Evolutionary conservation across 2,888 invertebrate species (phyloP), one percentile per base, ranked within the genome.

Genomic region (Steromphala cineraria): DNA sequence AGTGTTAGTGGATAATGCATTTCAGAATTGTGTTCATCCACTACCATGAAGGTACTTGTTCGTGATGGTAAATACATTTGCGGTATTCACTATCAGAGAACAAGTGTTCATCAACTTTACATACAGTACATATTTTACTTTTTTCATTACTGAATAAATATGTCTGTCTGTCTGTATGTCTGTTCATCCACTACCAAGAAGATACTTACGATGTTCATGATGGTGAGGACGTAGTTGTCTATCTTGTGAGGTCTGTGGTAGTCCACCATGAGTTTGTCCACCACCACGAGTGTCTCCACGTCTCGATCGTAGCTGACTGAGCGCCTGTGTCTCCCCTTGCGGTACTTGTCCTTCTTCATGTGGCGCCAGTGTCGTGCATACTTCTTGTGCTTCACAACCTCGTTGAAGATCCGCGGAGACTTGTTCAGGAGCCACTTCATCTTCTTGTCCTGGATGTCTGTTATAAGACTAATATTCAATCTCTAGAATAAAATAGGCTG

Each of bases 191-290:
- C 28, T 52, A 55, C 10, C 40, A n/a, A 36, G 40, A 74, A 75
- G 53, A 79, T 76, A 91, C 94, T 95, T 90, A 95, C 98, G 96
- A 97, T 97, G 93, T 98, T 98, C 97, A 98, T 97, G 86, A 98
- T 96, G 79, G 97, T 97, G 76, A 98, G 95, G 46, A 98, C 95
- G 93, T 98, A 98, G 5, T 74, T 96, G 92, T 97, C 96, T 87
- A 97, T 95, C 90, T 96, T 96, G 87, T 96, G 95, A 31, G 85
- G 85, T 88, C 90, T 89, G 81, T 93, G 91, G 84, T 90, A 92
- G 36, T 87, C 87, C 53, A 91, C 87, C 92, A 92, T 92, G 82
- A 82, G 87, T 76, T 87, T 89, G 85, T 93, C 93, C 0, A 90
- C 91, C 10, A 92, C 93, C 19, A 93, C 92, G 75, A 93, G 80